Conservation (phyloP, 35 echinoderm and acorn worm genomes). For the Apostichopus japonicus region DNA sequence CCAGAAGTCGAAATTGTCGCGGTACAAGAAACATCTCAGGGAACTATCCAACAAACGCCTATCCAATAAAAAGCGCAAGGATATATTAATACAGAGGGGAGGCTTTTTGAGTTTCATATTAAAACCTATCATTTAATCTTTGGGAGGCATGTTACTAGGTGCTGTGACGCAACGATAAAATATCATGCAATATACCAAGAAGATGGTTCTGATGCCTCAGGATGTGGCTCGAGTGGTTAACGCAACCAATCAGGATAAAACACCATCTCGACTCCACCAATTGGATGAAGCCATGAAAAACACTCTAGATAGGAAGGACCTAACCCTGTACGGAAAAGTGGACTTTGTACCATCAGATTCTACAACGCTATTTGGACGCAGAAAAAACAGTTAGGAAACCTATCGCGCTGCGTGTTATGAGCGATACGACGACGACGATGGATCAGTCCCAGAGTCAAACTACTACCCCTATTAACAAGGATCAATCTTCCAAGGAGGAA, state of each 20-base stretch:
- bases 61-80: background rate
- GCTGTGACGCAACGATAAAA: background rate
- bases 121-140: constrained; percentile 2
- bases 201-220: constrained; percentile 32
- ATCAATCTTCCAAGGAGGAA: background rate
- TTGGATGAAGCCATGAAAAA: constrained; percentile 14
- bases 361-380: constrained; percentile 27
- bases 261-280: background rate
- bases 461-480: background rate
- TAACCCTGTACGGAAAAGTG: constrained; percentile 32
- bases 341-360: constrained; percentile 49
- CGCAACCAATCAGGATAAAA: constrained; percentile 12
- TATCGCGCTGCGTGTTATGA: background rate
- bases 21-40: constrained; percentile 33
- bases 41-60: background rate
- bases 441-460: background rate
- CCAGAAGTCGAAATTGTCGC: background rate
- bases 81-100: constrained; percentile 35
- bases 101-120: constrained; percentile 28
- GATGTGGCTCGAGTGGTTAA: constrained; percentile 32
- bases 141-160: constrained; percentile 12
- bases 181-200: constrained; percentile 29
- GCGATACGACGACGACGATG: background rate
- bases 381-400: background rate
- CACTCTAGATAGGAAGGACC: constrained; percentile 16